A percentile compares a stretch with the other conserved stretches of the same genome.
Conservation (phyloP, 2,797 vertebrate genomes). For the Falco naumanni region DNA sequence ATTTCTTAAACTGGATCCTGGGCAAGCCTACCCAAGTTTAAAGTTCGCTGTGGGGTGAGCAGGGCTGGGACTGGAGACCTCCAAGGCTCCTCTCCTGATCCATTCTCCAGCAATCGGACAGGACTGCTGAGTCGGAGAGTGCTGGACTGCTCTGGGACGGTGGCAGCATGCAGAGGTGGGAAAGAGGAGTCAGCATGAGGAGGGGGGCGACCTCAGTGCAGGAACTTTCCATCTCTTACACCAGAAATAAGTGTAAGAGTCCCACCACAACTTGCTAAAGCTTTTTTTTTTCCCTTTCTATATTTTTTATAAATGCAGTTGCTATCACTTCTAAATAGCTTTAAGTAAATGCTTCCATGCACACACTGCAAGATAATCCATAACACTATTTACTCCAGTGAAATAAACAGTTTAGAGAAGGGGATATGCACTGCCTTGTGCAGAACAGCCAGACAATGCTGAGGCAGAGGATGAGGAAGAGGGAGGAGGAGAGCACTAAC, state of each 20-base stretch:
- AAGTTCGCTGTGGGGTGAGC: neutral
- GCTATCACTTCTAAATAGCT: neutral
- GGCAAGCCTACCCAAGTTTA: neutral
- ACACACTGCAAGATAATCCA: neutral
- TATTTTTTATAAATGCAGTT: neutral
- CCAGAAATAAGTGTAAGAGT: neutral
- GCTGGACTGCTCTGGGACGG: neutral
- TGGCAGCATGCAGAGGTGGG: neutral
- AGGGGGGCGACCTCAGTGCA: neutral
- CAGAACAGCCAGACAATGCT: neutral
- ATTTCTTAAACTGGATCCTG: neutral
- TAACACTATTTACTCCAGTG: neutral
- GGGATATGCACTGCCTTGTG: neutral
- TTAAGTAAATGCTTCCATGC: neutral
- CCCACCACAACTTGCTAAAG: neutral
- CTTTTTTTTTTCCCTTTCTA: too few relatives aligned
- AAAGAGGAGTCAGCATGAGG: neutral
- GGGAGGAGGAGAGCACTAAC: neutral
- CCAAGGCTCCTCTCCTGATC: neutral
- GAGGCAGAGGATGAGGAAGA: neutral
- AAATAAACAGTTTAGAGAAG: neutral
- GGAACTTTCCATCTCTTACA: neutral
- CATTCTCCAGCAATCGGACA: neutral
- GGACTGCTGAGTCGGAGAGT: rapidly evolving
- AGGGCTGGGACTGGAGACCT: neutral